Percentiles rank a stretch among this genome's conserved stretches.
Evolutionary conservation across 2,113 vertebrate species (phyloP).

Genomic region (Amia ocellicauda): DNA sequence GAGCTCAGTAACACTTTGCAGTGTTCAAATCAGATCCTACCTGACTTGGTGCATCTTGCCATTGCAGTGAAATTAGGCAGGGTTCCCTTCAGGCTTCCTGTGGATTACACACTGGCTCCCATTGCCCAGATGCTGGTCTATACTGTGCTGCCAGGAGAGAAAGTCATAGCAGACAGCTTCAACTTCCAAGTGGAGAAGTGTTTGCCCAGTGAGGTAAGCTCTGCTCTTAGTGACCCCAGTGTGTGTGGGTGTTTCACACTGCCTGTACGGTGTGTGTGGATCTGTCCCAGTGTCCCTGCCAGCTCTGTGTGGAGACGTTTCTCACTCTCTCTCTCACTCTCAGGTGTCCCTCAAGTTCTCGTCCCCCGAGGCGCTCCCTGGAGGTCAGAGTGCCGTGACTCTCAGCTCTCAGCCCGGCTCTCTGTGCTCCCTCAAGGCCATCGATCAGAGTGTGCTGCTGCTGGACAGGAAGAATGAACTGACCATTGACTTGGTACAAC

Average conservation of each 20-base stretch:
- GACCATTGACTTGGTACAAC: too few species aligned
- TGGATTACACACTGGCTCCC: constrained; percentile 60
- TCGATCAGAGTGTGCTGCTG: constrained; percentile 77
- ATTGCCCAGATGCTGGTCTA: constrained; percentile 63
- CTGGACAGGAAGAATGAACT: constrained; percentile 66
- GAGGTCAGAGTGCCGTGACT: constrained; percentile 45
- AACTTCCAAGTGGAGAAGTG: constrained; percentile 65
- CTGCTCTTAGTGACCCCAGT: not conserved
- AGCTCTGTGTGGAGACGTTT: not conserved
- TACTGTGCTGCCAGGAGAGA: constrained; percentile 62
- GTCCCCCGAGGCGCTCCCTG: constrained; percentile 58
- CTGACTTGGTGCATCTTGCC: too few species aligned
- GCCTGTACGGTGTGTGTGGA: too few species aligned
- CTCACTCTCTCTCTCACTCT: not conserved
- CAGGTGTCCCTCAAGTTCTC: constrained; percentile 70
- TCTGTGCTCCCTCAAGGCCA: constrained; percentile 71
- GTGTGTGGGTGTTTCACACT: too few species aligned
- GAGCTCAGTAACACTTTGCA: too few species aligned
- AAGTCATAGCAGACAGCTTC: constrained; percentile 67
- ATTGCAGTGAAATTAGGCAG: constrained; percentile 52
- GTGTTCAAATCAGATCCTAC: too few species aligned
- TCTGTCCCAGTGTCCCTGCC: too few species aligned
- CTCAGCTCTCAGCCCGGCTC: constrained; percentile 68
- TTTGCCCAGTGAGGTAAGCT: constrained; percentile 75
- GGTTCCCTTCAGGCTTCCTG: constrained; percentile 56